Evolutionary conservation across 2,797 vertebrate species (phyloP).

Genomic region (Squalus acanthias): DNA sequence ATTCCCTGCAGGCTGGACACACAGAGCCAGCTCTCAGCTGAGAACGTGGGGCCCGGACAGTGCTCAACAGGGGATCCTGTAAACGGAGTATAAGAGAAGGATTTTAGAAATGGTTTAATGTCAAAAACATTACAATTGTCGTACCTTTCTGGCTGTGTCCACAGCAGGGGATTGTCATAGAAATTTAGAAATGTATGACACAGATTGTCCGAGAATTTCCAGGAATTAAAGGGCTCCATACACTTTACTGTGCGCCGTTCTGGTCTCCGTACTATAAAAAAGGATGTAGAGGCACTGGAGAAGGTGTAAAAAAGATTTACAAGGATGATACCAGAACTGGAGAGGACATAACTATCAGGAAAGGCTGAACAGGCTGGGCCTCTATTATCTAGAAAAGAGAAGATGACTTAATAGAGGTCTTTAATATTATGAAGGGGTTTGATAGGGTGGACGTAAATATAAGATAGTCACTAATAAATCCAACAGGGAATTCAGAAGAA

Average conservation of each 20-base stretch:
- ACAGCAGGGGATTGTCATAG: too few relatives aligned
- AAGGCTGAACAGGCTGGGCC: too few relatives aligned
- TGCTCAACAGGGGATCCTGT: background rate
- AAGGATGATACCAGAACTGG: background rate
- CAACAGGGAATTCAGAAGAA: too few relatives aligned
- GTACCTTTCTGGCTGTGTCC: background rate
- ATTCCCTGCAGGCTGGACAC: background rate
- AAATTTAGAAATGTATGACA: too few relatives aligned
- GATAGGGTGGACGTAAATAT: too few relatives aligned
- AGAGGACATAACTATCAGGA: too few relatives aligned
- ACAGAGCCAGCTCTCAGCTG: background rate
- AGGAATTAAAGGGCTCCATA: background rate
- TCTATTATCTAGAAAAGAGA: too few relatives aligned
- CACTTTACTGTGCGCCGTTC: background rate
- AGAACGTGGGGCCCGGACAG: background rate
- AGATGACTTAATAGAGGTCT: too few relatives aligned
- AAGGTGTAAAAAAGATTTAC: too few relatives aligned
- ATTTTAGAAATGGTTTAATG: background rate
- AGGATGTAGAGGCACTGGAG: background rate
- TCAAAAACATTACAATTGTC: background rate
- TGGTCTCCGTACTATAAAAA: background rate
- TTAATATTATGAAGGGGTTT: too few relatives aligned
- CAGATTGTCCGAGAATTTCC: background rate
- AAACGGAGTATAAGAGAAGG: background rate
- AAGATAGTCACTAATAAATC: too few relatives aligned